Evolutionary conservation across 2,797 vertebrate genomes (phyloP), one percentile per base, ranked within the genome.

Genomic region (Geotrypetes seraphini): DNA sequence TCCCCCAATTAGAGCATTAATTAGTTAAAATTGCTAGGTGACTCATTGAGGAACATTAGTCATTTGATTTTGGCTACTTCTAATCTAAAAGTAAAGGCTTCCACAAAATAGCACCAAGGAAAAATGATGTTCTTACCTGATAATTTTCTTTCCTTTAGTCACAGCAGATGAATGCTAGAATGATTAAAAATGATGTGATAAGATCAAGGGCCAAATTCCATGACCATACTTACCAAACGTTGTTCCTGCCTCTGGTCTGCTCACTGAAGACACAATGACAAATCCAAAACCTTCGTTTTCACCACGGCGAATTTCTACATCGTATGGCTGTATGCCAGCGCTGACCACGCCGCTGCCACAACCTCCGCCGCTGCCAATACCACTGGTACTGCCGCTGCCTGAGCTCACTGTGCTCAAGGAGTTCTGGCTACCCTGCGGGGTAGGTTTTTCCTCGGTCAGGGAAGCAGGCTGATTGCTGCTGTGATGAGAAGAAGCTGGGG

Each of bases 261-360:
- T 98, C 60, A 99, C 93, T 0, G 96, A 98, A 0, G 96, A 99
- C 25, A 99, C 96, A 15, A 99, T 99, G 75, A 98, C 96, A 0
- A 99, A 99, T 14, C 96, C 94, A 0, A 99, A 99, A 7, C 96
- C 96, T 60, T 99, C 96, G 1, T 81, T 99, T 61, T 99, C 96
- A 0, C 94, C 93, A 0, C 96, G 90, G 33, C 79, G 86, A 72
- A 99, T 97, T 57, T 97, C 94, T 24, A 98, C 96, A 1, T 97
- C 96, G 0, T 97, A 98, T 18, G 96, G 94, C 68, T 93, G 94
- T 36, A 92, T 36, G 34, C 81, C 47, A 0, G 87, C 11, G 23
- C 79, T 69, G 23, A 77, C 66, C 1, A 78, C 71, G 0, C 76
- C 70, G 1, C 87, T 78, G 42, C 90, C 90, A 1, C 90, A 75